Base-by-base conservation (phyloP, 2,797 vertebrate genomes). In the Lepidocolaptes lacrymiger region DNA sequence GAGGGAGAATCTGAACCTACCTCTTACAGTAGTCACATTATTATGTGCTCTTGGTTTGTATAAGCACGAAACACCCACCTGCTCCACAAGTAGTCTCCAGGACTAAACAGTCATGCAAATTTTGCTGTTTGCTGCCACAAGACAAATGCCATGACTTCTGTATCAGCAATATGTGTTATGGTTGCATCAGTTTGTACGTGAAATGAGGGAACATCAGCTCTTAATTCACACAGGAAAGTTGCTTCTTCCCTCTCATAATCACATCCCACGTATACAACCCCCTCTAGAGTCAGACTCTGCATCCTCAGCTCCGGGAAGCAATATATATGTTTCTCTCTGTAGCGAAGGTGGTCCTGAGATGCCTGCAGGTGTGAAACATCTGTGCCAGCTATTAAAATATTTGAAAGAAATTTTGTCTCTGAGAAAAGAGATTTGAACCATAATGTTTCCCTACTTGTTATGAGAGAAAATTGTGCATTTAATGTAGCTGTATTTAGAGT, bases 111-210 rank as follows among this genome's bases (percentile, higher is more conserved):
- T 14, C 12, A 2, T 6, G 37, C 30, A 37, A 52, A 10, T 44
- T 49, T 54, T 88, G 41, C 55, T 75, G 46, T 49, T 87, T 72
- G 21, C 34, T 69, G 61, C 26, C 46, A 41, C 16, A 46, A 26
- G 55, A 30, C 0, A 1, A 68, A 52, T 34, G 18, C 39, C 5
- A 2, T 4, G 16, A 28, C n/a, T 30, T 68, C 51, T 36, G 0
- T 48, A 46, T 43, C 43, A 54, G 32, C 37, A 72, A 10, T 41
- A 30, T 23, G 26, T 58, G 20, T 51, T 32, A 9, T 0, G 3
- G 12, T 26, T 83, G 8, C 43, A 24, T 49, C 46, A 55, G 21
- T 63, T 41, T 43, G 15, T 54, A 8, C 2, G 7, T 21, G 26
- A 54, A 75, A 49, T 1, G 2, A 14, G 16, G 36, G 8, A 39